These are phyloP conservation scores for Tyrophagus putrescentiae DNA, from an alignment of 1,140 invertebrate genomes.

Conservation along the genomic window DNA sequence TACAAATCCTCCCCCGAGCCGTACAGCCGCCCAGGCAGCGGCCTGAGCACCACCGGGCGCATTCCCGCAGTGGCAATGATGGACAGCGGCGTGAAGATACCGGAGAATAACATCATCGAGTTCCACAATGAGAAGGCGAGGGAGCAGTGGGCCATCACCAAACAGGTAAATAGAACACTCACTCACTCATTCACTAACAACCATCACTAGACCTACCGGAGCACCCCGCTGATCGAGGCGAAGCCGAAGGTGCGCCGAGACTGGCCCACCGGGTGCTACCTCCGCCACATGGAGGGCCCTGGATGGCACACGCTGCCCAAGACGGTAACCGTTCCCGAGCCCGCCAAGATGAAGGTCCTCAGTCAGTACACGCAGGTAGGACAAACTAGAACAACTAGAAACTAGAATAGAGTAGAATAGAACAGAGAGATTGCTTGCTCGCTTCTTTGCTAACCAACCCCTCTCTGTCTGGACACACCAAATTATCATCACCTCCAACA, in stretches of 20 bases:
- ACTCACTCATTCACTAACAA: neutral
- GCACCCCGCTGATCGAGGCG: constrained; percentile 26
- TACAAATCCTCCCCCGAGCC: neutral
- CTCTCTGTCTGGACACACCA: neutral
- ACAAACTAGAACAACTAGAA: neutral
- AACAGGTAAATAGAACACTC: constrained; percentile 22
- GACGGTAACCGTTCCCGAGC: constrained; percentile 1
- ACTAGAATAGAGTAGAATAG: neutral
- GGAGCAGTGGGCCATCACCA: constrained; percentile 25
- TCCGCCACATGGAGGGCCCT: constrained; percentile 24
- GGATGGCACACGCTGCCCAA: constrained; percentile 24
- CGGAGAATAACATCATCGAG: constrained; percentile 9
- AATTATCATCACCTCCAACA: neutral
- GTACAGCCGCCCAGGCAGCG: neutral
- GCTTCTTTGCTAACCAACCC: neutral
- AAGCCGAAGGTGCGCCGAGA: constrained; percentile 27
- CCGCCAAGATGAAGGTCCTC: constrained; percentile 12
- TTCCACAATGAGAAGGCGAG: constrained; percentile 23
- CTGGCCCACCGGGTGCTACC: constrained; percentile 27
- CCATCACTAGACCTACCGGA: constrained; percentile 26
- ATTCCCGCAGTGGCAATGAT: constrained; percentile 3
- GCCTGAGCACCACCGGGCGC: neutral
- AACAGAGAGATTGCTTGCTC: neutral
- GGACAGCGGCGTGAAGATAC: constrained; percentile 2
- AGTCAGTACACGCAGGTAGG: neutral